A percentile compares a stretch with the other conserved stretches of the same genome.
Evolutionary conservation across 2,888 invertebrate species (phyloP).

Genomic region (Synergus umbraculus): DNA sequence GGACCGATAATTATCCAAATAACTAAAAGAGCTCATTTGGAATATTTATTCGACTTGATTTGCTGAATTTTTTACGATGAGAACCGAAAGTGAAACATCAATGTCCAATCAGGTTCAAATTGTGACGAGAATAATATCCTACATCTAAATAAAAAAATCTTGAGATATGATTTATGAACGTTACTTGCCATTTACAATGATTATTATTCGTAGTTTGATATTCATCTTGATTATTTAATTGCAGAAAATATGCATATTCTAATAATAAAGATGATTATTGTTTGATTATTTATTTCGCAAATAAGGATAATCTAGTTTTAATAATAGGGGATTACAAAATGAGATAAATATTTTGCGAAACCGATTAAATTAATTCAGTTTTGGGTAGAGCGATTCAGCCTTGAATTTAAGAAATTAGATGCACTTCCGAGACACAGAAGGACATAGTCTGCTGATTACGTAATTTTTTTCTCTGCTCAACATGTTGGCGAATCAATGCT

Average conservation of each 20-base stretch:
- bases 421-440: conserved; percentile 33
- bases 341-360: conserved; percentile 15
- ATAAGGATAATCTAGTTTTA: too few species aligned
- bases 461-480: background rate
- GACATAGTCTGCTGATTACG: conserved; percentile 15
- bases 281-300: too few species aligned
- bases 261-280: too few species aligned
- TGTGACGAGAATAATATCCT: background rate
- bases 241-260: too few species aligned
- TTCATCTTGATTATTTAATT: background rate
- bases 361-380: background rate
- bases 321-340: too few species aligned
- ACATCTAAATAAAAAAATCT: too few species aligned
- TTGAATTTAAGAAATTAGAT: background rate
- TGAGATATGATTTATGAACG: background rate
- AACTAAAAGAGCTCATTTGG: too few species aligned
- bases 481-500: conserved; percentile 17
- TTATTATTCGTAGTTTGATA: background rate
- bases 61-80: too few species aligned
- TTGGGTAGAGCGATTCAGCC: background rate
- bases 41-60: too few species aligned
- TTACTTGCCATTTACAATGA: background rate
- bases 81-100: background rate
- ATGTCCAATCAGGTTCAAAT: background rate
- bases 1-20: too few species aligned